These are phyloP conservation scores for Gallinago media DNA, from an alignment of 2,113 vertebrate genomes.

Conservation along the genomic window DNA sequence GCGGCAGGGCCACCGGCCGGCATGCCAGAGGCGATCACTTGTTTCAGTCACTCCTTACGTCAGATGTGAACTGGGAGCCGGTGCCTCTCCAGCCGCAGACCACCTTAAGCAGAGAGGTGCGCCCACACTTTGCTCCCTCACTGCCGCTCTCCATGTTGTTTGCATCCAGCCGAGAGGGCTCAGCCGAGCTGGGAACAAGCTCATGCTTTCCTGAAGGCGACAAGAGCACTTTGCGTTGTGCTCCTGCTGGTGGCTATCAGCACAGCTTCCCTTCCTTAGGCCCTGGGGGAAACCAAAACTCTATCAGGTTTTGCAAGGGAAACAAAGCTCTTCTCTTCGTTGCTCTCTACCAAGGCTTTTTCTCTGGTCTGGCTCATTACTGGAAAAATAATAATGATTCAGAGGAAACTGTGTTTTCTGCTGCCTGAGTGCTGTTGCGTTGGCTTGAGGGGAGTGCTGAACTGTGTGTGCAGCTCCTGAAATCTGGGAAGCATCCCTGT, in stretches of 20 bases:
- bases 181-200: neutral
- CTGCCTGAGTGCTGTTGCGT: neutral
- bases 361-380: neutral
- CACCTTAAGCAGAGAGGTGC: neutral
- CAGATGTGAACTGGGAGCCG: neutral
- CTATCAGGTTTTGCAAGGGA: neutral
- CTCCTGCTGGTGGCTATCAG: neutral
- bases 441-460: neutral
- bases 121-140: neutral
- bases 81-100: neutral
- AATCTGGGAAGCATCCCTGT: neutral
- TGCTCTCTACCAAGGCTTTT: neutral
- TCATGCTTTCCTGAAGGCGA: neutral
- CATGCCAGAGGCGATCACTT: neutral
- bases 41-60: neutral
- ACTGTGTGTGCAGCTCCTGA: accelerated
- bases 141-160: neutral
- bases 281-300: neutral
- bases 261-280: neutral
- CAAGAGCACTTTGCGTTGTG: neutral
- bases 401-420: neutral
- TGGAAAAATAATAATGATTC: neutral
- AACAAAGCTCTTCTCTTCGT: neutral
- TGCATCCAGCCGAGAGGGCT: neutral
- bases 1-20: neutral